Conservation (phyloP, 2,888 invertebrate species). For the Cylloceria caligata region DNA sequence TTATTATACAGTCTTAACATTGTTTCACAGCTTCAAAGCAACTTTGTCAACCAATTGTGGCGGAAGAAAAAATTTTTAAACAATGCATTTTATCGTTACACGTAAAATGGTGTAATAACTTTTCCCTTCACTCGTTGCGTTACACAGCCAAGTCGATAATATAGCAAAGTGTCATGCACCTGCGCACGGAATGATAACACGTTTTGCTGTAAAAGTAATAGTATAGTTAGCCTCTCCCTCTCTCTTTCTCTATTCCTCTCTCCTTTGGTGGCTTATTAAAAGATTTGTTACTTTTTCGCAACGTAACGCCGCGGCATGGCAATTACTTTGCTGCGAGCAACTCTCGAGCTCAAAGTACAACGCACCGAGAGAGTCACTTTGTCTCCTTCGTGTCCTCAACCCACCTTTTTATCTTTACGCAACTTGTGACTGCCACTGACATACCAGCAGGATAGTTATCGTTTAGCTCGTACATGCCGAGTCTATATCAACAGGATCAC, state of each 20-base stretch:
- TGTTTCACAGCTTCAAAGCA: neutral
- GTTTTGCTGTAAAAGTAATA: slow-evolving; percentile 41
- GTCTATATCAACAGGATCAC: neutral
- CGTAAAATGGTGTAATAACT: slow-evolving; percentile 21
- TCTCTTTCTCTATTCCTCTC: neutral
- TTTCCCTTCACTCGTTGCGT: slow-evolving; percentile 67
- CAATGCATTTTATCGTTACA: slow-evolving; percentile 24
- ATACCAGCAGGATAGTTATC: slow-evolving; percentile 4
- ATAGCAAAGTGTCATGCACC: slow-evolving; percentile 61
- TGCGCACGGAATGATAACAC: slow-evolving; percentile 62
- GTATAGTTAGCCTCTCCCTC: slow-evolving; percentile 18
- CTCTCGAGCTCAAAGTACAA: slow-evolving; percentile 40
- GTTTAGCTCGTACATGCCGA: neutral
- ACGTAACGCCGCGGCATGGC: slow-evolving; percentile 24
- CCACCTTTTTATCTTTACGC: slow-evolving; percentile 27
- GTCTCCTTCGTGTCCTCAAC: slow-evolving; percentile 7
- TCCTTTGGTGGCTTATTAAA: slow-evolving; percentile 39
- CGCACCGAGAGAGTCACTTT: slow-evolving; percentile 20
- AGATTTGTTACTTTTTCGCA: slow-evolving; percentile 56
- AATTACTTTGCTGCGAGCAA: slow-evolving; percentile 22
- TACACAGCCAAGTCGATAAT: slow-evolving; percentile 37
- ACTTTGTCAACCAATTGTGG: neutral
- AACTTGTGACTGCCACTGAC: neutral
- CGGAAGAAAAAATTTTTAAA: slow-evolving; percentile 23
- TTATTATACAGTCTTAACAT: neutral